Percentiles rank a stretch among this genome's conserved stretches.
Evolutionary conservation across 2,113 vertebrate genomes (phyloP).

Genomic region (Hepsetus odoe): DNA sequence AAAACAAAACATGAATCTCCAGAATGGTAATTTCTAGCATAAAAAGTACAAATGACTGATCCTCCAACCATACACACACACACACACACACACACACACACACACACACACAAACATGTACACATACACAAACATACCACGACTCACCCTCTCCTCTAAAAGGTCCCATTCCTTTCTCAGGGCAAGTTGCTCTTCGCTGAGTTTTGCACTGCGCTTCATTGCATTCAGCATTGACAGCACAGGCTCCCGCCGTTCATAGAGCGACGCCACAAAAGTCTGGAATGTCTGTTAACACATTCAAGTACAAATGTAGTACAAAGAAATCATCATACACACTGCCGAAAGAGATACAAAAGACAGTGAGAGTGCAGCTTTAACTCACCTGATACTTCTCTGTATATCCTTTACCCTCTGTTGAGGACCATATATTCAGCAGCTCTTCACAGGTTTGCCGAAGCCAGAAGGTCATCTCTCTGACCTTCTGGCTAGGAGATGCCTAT

Average conservation of each 20-base stretch:
- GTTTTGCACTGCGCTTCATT: conserved; percentile 59
- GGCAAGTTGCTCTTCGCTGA: conserved; percentile 60
- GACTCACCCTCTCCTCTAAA: conserved; percentile 74
- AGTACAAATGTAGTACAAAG: neutral
- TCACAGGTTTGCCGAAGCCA: conserved; percentile 76
- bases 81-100: too few species aligned
- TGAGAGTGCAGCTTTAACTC: conserved; percentile 52
- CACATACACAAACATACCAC: neutral
- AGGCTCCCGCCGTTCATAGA: conserved; percentile 70
- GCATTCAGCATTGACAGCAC: conserved; percentile 70
- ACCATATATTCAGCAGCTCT: conserved; percentile 68
- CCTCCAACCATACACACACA: too few species aligned
- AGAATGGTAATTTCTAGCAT: too few species aligned
- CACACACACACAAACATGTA: neutral
- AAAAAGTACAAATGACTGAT: too few species aligned
- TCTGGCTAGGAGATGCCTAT: conserved; percentile 60
- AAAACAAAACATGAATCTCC: too few species aligned
- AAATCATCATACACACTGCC: neutral
- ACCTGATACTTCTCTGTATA: conserved; percentile 76
- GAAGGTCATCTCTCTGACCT: conserved; percentile 67
- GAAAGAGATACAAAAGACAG: neutral
- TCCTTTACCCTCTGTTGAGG: conserved; percentile 65
- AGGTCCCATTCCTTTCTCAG: conserved; percentile 71
- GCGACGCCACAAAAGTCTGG: conserved; percentile 73
- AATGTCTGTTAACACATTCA: conserved; percentile 70